Evolutionary conservation across 2,888 invertebrate species (phyloP).

Genomic region (Pyrrhia umbra): DNA sequence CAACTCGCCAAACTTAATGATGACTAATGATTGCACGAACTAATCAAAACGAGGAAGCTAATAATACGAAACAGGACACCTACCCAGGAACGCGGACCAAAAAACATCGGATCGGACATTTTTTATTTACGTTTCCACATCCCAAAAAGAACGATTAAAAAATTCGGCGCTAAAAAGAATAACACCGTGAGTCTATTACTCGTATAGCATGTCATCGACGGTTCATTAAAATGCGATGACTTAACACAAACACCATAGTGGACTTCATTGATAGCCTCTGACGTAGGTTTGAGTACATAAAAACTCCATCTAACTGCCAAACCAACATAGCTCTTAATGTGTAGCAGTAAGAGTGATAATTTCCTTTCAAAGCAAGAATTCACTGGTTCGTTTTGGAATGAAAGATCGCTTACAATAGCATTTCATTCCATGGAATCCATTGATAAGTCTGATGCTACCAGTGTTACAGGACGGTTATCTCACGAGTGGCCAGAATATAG

Average conservation of each 20-base stretch:
- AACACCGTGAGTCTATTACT: constrained; percentile 88
- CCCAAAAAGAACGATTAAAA: constrained; percentile 81
- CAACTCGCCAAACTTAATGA: constrained; percentile 62
- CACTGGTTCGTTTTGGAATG: constrained; percentile 81
- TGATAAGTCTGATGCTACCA: constrained; percentile 89
- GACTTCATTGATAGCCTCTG: constrained; percentile 90
- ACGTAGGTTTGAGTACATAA: constrained; percentile 84
- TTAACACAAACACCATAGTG: constrained; percentile 88
- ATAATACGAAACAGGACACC: constrained; percentile 76
- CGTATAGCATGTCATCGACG: constrained; percentile 89
- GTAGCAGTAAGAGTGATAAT: constrained; percentile 67
- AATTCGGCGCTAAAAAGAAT: constrained; percentile 89
- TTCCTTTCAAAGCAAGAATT: constrained; percentile 65
- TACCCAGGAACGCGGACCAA: constrained; percentile 73
- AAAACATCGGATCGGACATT: constrained; percentile 77
- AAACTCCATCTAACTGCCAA: constrained; percentile 72
- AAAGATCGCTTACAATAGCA: constrained; percentile 87
- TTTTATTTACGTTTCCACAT: constrained; percentile 78
- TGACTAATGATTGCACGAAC: constrained; percentile 69
- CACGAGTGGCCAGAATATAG: constrained; percentile 81
- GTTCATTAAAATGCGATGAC: constrained; percentile 90
- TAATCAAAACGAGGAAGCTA: constrained; percentile 75
- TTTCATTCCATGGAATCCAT: constrained; percentile 89
- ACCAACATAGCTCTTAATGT: constrained; percentile 69
- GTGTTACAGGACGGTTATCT: constrained; percentile 87